Percentiles rank a stretch among this genome's conserved stretches.
These are phyloP conservation scores for Sylvia borin DNA, from an alignment of 2,797 vertebrate genomes.

Conservation along the genomic window DNA sequence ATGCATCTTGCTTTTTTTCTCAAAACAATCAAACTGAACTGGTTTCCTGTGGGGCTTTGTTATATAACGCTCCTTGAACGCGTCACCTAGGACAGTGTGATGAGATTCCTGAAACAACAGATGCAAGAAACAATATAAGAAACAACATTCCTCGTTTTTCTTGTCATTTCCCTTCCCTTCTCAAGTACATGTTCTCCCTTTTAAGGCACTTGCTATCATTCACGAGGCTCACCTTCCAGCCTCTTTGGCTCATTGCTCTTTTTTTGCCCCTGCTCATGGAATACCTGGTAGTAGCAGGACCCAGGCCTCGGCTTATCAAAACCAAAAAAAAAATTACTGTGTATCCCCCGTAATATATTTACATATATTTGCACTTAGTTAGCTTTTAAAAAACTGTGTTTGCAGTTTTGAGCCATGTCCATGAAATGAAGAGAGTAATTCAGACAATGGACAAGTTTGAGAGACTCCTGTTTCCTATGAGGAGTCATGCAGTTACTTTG, in stretches of 20 bases:
- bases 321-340: not conserved
- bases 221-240: not conserved
- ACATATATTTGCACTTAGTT: not conserved
- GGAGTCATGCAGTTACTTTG: not conserved
- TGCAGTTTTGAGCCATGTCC: not conserved
- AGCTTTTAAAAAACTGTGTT: not conserved
- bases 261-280: not conserved
- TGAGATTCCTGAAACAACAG: constrained; percentile 69
- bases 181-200: not conserved
- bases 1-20: constrained; percentile 76
- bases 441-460: not conserved
- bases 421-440: not conserved
- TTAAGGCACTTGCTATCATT: not conserved
- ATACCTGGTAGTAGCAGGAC: not conserved
- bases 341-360: not conserved
- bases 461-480: not conserved
- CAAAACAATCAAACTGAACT: constrained; percentile 14
- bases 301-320: not conserved
- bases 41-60: constrained; percentile 51
- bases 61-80: constrained; percentile 63
- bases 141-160: not conserved
- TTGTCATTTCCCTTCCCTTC: not conserved
- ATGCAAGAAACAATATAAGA: not conserved
- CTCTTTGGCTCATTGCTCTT: not conserved
- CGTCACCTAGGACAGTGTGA: constrained; percentile 72